A percentile compares a stretch with the other conserved stretches of the same genome.
Conservation (phyloP, 37 sponge, comb jelly and placozoan genomes). For the Spongilla lacustris region DNA sequence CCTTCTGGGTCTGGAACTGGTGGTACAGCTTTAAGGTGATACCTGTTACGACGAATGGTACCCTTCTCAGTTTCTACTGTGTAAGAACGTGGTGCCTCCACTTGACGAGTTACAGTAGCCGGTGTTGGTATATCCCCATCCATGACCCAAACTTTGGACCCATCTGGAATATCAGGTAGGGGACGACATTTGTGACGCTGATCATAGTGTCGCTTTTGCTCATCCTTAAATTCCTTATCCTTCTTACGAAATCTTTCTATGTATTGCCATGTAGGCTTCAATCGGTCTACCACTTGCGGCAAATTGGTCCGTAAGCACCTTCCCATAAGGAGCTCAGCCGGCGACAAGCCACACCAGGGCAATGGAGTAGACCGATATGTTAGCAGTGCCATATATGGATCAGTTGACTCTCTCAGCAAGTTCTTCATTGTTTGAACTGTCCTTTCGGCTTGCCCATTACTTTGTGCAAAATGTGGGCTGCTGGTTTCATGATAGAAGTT, state of each 20-base stretch:
- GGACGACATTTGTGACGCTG: not conserved
- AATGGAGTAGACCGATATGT: conserved; percentile 16
- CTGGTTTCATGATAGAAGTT: conserved; percentile 8
- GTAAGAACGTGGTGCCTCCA: conserved; percentile 18
- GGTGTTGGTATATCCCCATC: not conserved
- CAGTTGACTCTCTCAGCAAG: conserved; percentile 2
- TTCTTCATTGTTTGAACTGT: conserved; percentile 18
- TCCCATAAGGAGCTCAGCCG: conserved; percentile 14
- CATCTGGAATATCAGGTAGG: not conserved
- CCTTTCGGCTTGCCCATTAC: conserved; percentile 12
- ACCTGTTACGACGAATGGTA: not conserved
- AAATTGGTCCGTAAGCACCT: not conserved
- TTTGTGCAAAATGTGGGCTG: conserved; percentile 7
- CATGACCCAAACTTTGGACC: not conserved
- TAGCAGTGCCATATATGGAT: conserved; percentile 22
- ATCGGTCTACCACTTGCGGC: not conserved
- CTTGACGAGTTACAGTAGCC: conserved; percentile 3
- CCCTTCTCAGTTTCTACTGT: conserved; percentile 17
- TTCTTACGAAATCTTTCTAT: not conserved
- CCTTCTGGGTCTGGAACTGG: too few relatives aligned
- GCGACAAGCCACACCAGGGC: conserved; percentile 9
- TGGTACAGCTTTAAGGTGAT: not conserved
- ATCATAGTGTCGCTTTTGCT: not conserved
- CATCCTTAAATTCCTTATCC: not conserved
- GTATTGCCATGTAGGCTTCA: conserved; percentile 4